These are phyloP conservation scores for Rhizomys pruinosus DNA, from an alignment of 2,113 vertebrate genomes.

Conservation along the genomic window DNA sequence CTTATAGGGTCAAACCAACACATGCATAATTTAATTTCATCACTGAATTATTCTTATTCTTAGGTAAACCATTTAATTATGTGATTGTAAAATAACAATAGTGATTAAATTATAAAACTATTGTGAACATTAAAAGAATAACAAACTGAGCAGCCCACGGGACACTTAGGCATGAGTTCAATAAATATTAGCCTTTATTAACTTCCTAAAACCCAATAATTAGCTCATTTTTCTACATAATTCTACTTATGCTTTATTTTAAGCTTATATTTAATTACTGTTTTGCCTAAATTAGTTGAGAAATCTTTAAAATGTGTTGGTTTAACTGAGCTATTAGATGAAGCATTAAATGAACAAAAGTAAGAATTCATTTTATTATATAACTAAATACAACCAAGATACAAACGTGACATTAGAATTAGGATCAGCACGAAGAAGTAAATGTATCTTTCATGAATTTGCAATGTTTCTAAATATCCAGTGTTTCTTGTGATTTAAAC, in stretches of 20 bases:
- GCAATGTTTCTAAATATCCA: background rate
- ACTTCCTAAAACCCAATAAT: background rate
- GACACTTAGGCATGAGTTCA: background rate
- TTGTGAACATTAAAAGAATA: background rate
- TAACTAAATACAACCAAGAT: background rate
- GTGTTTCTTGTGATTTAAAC: background rate
- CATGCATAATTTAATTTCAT: background rate
- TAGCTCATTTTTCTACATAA: background rate
- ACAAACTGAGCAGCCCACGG: background rate
- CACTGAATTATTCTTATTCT: background rate
- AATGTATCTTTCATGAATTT: background rate
- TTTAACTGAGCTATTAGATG: background rate
- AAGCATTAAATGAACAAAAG: conserved; percentile 33
- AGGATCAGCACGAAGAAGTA: background rate
- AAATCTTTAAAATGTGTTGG: background rate
- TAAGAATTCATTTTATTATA: conserved; percentile 36
- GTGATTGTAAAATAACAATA: background rate
- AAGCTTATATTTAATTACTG: conserved; percentile 10
- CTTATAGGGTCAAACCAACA: background rate
- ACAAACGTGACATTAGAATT: background rate
- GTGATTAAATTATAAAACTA: conserved; percentile 10
- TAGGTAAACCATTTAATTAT: background rate
- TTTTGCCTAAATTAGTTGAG: background rate
- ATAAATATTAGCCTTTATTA: background rate
- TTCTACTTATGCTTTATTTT: background rate